These are phyloP conservation scores for Pogoniulus pusillus DNA, from an alignment of 2,797 vertebrate species.

Conservation along the genomic window DNA sequence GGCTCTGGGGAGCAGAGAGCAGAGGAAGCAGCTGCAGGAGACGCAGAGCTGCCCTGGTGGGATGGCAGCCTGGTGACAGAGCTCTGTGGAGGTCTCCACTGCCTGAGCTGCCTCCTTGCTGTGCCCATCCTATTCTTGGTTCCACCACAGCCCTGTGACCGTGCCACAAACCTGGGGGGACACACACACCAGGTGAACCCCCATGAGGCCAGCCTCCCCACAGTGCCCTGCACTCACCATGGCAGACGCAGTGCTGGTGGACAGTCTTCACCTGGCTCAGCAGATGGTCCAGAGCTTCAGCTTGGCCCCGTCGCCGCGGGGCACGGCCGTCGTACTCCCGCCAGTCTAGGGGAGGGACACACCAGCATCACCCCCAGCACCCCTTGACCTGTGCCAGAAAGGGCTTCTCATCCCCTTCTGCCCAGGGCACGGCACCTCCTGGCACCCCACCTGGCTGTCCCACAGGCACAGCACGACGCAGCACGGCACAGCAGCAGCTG, in stretches of 20 bases:
- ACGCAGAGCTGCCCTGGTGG: neutral
- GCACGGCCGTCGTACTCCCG: conserved; percentile 82
- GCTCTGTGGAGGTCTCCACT: neutral
- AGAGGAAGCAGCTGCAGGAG: neutral
- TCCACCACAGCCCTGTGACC: neutral
- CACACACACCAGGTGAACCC: neutral
- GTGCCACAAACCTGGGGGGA: neutral
- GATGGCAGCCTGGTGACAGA: rapidly evolving
- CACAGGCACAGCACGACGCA: rapidly evolving
- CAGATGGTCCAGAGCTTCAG: conserved; percentile 86
- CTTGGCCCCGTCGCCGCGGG: conserved; percentile 82
- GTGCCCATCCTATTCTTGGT: neutral
- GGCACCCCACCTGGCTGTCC: neutral
- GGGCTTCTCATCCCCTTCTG: neutral
- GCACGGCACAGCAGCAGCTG: rapidly evolving
- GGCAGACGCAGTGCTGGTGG: conserved; percentile 87
- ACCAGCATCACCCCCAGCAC: neutral
- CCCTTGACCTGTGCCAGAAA: neutral
- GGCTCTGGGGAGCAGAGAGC: conserved; percentile 77
- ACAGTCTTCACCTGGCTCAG: conserved; percentile 86
- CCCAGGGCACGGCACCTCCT: neutral
- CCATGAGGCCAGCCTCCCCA: neutral
- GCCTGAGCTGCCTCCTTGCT: neutral
- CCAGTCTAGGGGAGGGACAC: conserved; percentile 81
- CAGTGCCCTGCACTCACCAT: conserved; percentile 75